phyloP scores from a whole-genome alignment of 2,113 vertebrate genomes.

The Crotalus horridus region DNA sequence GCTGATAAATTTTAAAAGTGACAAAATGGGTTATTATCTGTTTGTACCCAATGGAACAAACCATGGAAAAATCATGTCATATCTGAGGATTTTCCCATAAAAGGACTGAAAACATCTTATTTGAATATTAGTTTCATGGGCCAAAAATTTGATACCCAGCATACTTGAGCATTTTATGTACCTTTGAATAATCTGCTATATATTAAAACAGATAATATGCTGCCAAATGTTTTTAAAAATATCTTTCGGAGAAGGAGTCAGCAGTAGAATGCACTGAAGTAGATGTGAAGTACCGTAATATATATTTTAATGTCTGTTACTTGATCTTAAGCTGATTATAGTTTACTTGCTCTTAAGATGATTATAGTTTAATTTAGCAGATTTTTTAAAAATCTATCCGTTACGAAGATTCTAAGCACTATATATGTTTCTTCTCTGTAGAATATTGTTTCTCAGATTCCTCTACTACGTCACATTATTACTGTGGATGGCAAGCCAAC shows the following conservation, averaged over 20 bases:
- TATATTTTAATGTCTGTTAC: not conserved
- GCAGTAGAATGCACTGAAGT: not conserved
- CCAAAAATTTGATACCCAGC: not conserved
- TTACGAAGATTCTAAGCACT: not conserved
- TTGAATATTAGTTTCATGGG: not conserved
- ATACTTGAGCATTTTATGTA: not conserved
- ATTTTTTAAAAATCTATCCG: not conserved
- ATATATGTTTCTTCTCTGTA: constrained; percentile 49
- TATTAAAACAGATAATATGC: not conserved
- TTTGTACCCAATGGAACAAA: not conserved
- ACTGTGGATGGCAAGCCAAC: constrained; percentile 82
- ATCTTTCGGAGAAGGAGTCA: not conserved
- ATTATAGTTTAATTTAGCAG: not conserved
- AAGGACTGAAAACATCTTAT: not conserved
- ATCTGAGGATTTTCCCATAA: not conserved
- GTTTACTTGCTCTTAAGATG: not conserved
- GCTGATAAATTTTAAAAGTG: not conserved
- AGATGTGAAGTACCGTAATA: not conserved
- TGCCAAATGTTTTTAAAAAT: not conserved
- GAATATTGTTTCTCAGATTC: constrained; percentile 84
- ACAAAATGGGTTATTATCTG: not conserved
- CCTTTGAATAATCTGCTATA: not conserved
- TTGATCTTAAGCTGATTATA: not conserved
- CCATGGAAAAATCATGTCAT: not conserved
- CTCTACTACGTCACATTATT: constrained; percentile 82